Base-by-base conservation (phyloP, 2,113 vertebrate species). In the Sapayoa aenigma region DNA sequence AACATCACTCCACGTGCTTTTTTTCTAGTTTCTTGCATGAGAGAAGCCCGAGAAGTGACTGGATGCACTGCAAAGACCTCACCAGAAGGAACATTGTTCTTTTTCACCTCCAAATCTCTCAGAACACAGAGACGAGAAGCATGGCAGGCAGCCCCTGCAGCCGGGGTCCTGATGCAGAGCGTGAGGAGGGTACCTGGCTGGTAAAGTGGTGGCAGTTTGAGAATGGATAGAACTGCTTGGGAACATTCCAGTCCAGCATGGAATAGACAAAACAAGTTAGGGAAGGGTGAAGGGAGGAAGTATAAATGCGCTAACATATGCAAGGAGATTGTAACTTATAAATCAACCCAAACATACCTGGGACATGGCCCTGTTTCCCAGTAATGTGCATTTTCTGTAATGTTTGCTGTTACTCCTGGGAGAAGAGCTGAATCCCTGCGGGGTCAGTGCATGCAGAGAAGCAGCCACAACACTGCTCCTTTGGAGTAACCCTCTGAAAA, bases 1-100 rank as follows among this genome's bases (percentile, higher is more conserved):
- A 25, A 2, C 27, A 50, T 11, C 0, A 0, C 23, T 20, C 3
- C 9, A 0, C 0, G 39, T 1, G 41, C 56, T 84, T 42, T 35
- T 47, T 25, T 37, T 9, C 3, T 23, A 8, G 59, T 5, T 83
- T 17, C 41, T 30, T 0, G 33, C 28, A 2, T 3, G 22, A 27
- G 33, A 33, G 3, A 9, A 37, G 41, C 65, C 83, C 6, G 8
- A 24, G 72, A 33, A 42, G 73, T 1, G 37, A 3, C 25, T 20
- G 79, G 14, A 4, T 3, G 44, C 67, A 0, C n/a, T 2, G 6
- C 75, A 14, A 16, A 56, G 59, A 3, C 1, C 28, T 5, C 14
- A 27, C 22, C 69, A 1, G 77, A 7, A 33, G 37, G 41, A 63
- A n/a, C 6, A 0, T 0, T 0, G 5, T 1, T 68, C 5, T 62